Conservation (phyloP, 1,140 invertebrate species). For the Drosophila fuyamai region DNA sequence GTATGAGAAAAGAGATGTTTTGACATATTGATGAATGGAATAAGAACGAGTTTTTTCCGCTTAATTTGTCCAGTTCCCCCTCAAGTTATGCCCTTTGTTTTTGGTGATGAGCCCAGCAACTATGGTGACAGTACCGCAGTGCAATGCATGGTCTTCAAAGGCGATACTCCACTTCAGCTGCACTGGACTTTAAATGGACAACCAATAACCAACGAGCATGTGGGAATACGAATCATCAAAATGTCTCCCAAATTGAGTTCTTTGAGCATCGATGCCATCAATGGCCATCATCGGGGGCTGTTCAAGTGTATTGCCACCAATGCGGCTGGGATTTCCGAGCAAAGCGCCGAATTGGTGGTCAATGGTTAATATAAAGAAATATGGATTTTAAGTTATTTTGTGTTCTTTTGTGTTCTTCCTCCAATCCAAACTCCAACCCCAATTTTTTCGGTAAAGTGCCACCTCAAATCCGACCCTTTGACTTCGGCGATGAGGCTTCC, state of each 20-base stretch:
- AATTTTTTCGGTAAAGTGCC: constrained; percentile 85
- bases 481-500: constrained; percentile 89
- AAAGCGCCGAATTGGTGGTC: constrained; percentile 87
- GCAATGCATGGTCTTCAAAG: constrained; percentile 90
- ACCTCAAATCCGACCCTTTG: constrained; percentile 89
- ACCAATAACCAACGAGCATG: constrained; percentile 77
- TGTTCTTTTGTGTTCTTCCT: constrained; percentile 24
- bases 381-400: constrained; percentile 7
- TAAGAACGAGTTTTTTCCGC: neutral
- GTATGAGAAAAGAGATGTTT: neutral
- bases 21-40: neutral
- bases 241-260: constrained; percentile 88
- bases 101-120: constrained; percentile 89
- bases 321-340: constrained; percentile 88
- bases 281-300: constrained; percentile 88
- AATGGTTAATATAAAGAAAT: constrained; percentile 86
- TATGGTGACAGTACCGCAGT: constrained; percentile 88
- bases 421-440: constrained; percentile 7
- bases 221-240: constrained; percentile 86
- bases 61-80: constrained; percentile 85
- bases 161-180: constrained; percentile 90
- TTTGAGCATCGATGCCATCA: constrained; percentile 90
- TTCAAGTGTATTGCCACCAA: constrained; percentile 91
- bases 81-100: constrained; percentile 90
- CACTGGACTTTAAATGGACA: constrained; percentile 91